phyloP scores from a whole-genome alignment of 2,113 vertebrate species.

The Sceloporus tristichus region DNA sequence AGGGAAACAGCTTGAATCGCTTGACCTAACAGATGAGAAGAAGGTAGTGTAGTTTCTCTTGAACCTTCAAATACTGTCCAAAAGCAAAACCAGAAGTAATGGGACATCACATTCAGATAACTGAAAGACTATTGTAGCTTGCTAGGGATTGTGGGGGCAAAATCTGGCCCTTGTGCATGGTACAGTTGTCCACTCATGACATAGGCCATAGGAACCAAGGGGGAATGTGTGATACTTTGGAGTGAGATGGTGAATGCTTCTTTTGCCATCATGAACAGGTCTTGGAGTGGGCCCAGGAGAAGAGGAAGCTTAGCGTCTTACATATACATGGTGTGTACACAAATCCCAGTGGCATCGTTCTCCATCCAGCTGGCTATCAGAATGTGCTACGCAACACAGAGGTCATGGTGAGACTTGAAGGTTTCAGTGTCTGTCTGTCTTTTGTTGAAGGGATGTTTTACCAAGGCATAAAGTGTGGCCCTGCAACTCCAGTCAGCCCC shows the following conservation, averaged over 20 bases:
- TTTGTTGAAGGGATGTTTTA: not conserved
- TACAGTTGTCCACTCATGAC: too few relatives aligned
- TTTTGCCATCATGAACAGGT: slow-evolving; percentile 78
- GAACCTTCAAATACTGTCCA: too few relatives aligned
- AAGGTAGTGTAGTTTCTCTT: slow-evolving; percentile 79
- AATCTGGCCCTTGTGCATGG: too few relatives aligned
- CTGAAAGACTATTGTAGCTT: not conserved
- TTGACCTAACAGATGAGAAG: slow-evolving; percentile 96
- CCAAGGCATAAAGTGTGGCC: not conserved
- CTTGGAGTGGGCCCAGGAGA: slow-evolving; percentile 96
- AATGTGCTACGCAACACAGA: slow-evolving; percentile 95
- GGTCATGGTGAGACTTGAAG: slow-evolving; percentile 88
- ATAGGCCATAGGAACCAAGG: not conserved
- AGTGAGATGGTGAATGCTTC: not conserved
- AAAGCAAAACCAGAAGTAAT: too few relatives aligned
- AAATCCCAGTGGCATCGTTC: slow-evolving; percentile 94
- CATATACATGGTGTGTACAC: slow-evolving; percentile 97
- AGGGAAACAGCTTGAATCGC: slow-evolving; percentile 91
- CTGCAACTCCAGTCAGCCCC: not conserved
- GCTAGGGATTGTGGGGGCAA: too few relatives aligned
- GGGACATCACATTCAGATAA: too few relatives aligned
- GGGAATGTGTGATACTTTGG: not conserved
- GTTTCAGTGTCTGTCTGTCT: not conserved
- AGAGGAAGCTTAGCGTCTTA: slow-evolving; percentile 91
- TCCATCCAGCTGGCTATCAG: slow-evolving; percentile 95